phyloP scores from a whole-genome alignment of 2,888 invertebrate species.

The Eupithecia vulgata region DNA sequence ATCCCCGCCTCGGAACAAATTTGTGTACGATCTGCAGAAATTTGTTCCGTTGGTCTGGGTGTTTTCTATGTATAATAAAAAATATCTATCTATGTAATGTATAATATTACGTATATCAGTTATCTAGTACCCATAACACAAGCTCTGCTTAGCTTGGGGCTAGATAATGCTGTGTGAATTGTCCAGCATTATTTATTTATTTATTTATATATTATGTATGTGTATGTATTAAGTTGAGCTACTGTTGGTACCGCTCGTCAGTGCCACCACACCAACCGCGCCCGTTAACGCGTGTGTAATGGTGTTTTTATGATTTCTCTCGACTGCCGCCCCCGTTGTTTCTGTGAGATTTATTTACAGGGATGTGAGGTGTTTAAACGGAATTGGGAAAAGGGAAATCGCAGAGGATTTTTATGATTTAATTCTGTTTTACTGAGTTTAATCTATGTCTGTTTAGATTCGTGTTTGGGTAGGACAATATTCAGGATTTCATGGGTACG shows the following conservation, averaged over 20 bases:
- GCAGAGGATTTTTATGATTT: constrained; percentile 44
- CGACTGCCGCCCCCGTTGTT: constrained; percentile 60
- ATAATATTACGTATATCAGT: no score
- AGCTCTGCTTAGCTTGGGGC: no score
- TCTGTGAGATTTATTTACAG: constrained; percentile 64
- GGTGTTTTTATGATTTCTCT: constrained; percentile 67
- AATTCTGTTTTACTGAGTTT: constrained; percentile 38
- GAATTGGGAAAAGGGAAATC: constrained; percentile 44
- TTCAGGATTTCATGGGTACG: neutral
- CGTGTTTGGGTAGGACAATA: neutral
- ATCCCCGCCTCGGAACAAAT: no score
- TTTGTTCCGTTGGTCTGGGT: no score
- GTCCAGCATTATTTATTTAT: no score
- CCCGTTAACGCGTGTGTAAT: constrained; percentile 64
- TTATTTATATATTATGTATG: no score
- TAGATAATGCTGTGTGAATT: no score
- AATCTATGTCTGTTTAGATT: neutral
- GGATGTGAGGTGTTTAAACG: constrained; percentile 61
- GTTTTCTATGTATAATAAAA: no score
- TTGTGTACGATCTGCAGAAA: no score
- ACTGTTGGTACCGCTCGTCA: constrained; percentile 22
- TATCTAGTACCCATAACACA: no score
- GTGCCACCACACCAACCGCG: constrained; percentile 44
- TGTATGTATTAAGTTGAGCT: no score
- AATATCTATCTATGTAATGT: no score